Conservation (phyloP, 2,888 invertebrate genomes). For the Scaptomyza polygonia region DNA sequence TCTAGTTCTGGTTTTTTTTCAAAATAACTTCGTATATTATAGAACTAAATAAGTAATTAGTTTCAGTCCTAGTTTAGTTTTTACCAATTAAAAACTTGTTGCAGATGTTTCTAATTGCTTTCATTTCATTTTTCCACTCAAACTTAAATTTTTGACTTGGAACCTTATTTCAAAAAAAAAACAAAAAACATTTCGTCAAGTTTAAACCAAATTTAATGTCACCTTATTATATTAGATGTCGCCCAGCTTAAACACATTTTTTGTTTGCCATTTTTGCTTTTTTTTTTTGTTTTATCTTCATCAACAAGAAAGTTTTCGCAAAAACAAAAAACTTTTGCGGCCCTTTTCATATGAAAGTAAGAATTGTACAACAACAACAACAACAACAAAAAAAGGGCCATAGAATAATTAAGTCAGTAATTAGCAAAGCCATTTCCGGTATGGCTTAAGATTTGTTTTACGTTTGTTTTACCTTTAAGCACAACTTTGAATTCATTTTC, state of each 20-base stretch:
- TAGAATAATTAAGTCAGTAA: slow-evolving; percentile 9
- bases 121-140: too few species aligned
- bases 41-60: not conserved
- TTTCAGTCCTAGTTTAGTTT: not conserved
- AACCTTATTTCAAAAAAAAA: too few species aligned
- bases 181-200: too few species aligned
- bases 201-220: not conserved
- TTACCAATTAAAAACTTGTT: not conserved
- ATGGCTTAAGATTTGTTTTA: not conserved
- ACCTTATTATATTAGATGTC: not conserved
- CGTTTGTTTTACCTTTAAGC: not conserved
- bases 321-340: not conserved
- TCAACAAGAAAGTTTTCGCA: not conserved
- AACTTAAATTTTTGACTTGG: not conserved
- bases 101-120: not conserved
- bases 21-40: not conserved
- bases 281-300: not conserved
- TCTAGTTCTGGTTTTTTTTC: not conserved
- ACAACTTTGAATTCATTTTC: too few species aligned
- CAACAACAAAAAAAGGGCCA: not conserved
- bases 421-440: slow-evolving; percentile 7
- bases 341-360: not conserved
- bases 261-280: not conserved
- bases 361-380: slow-evolving; percentile 2
- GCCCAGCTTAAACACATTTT: too few species aligned